A percentile compares a stretch with the other conserved stretches of the same genome.
Conservation (phyloP, 1,140 invertebrate species). For the Drosophila repleta region DNA sequence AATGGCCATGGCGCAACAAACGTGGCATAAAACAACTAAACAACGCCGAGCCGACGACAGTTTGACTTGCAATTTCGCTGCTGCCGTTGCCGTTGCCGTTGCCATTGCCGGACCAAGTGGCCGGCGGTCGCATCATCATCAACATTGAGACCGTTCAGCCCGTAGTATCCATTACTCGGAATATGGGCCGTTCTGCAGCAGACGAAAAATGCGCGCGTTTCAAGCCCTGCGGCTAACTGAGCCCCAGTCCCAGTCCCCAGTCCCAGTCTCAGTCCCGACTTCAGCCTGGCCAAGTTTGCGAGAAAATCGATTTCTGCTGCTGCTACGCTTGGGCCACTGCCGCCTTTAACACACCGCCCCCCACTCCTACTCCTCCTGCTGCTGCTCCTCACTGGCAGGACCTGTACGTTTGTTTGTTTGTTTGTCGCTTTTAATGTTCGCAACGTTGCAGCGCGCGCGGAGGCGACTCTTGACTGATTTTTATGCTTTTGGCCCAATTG, state of each 20-base stretch:
- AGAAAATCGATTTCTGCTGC: slow-evolving; percentile 77
- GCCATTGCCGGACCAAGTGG: neutral
- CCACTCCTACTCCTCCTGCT: neutral
- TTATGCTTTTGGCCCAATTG: slow-evolving; percentile 82
- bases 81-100: neutral
- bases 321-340: slow-evolving; percentile 48
- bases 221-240: slow-evolving; percentile 51
- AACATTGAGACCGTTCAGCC: slow-evolving; percentile 1
- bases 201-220: slow-evolving; percentile 45
- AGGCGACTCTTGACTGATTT: slow-evolving; percentile 81
- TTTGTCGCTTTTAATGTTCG: slow-evolving; percentile 81
- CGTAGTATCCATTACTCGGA: slow-evolving; percentile 25
- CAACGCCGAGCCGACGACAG: slow-evolving; percentile 74
- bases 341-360: slow-evolving; percentile 39
- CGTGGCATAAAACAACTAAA: slow-evolving; percentile 69
- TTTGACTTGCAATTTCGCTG: slow-evolving; percentile 67
- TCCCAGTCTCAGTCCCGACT: neutral
- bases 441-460: slow-evolving; percentile 42
- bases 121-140: slow-evolving; percentile 15
- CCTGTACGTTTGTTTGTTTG: slow-evolving; percentile 58
- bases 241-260: slow-evolving; percentile 12
- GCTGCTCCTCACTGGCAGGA: slow-evolving; percentile 3
- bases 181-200: slow-evolving; percentile 6
- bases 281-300: slow-evolving; percentile 70
- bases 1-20: slow-evolving; percentile 42